phyloP scores from a whole-genome alignment of 2,888 invertebrate species.

The Tortrix viridana region DNA sequence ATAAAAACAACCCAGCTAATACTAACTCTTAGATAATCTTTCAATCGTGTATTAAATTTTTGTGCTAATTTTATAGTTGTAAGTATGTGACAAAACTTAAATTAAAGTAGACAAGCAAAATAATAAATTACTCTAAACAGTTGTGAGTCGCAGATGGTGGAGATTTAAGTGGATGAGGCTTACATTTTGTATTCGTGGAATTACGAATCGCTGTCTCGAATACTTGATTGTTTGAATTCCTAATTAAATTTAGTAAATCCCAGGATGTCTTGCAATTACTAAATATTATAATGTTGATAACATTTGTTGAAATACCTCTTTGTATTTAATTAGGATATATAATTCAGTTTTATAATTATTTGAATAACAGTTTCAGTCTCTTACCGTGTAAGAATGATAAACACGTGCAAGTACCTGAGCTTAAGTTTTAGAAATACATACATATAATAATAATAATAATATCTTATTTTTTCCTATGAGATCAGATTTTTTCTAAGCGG shows the following conservation, averaged over 20 bases:
- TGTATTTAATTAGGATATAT: too few relatives aligned
- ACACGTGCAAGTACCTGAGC: too few relatives aligned
- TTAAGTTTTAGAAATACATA: too few relatives aligned
- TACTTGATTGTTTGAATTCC: slow-evolving; percentile 7
- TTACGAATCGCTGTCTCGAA: slow-evolving; percentile 46
- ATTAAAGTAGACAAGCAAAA: slow-evolving; percentile 43
- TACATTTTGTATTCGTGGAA: slow-evolving; percentile 58
- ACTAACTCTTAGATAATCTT: neutral
- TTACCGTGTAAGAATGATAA: too few relatives aligned
- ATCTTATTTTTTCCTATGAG: too few relatives aligned
- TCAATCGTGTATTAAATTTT: neutral
- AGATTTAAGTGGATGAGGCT: slow-evolving; percentile 79
- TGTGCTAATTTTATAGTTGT: too few relatives aligned
- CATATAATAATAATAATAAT: too few relatives aligned
- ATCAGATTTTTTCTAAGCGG: too few relatives aligned
- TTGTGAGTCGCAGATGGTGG: slow-evolving; percentile 73
- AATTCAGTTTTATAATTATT: too few relatives aligned
- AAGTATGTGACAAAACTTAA: neutral
- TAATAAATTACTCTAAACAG: slow-evolving; percentile 71
- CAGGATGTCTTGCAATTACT: neutral
- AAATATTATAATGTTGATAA: too few relatives aligned
- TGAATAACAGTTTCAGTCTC: too few relatives aligned
- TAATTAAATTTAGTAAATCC: slow-evolving; percentile 8
- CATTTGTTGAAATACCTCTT: too few relatives aligned
- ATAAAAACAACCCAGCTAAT: neutral